phyloP scores from a whole-genome alignment of 92 coral and sea anemone genomes.

The Scolanthus callimorphus region DNA sequence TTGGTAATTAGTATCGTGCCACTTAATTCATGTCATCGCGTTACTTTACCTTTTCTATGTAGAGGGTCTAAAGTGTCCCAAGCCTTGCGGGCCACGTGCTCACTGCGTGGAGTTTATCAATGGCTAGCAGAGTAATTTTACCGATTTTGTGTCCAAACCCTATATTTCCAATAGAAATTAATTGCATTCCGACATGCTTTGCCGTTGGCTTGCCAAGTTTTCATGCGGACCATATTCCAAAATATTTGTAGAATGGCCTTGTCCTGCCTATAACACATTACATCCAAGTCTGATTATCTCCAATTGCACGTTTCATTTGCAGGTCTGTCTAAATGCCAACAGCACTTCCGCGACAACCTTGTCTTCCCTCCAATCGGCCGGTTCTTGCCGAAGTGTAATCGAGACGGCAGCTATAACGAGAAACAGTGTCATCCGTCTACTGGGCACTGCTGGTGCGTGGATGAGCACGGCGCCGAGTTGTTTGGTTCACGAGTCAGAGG shows the following conservation, averaged over 20 bases:
- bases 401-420: constrained; percentile 46
- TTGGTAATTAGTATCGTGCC: too few relatives aligned
- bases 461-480: constrained; percentile 31
- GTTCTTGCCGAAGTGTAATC: constrained; percentile 58
- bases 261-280: too few relatives aligned
- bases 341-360: constrained; percentile 37
- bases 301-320: neutral
- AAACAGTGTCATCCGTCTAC: constrained; percentile 50
- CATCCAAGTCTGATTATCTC: too few relatives aligned
- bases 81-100: constrained; percentile 38
- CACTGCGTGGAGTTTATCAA: constrained; percentile 52
- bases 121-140: too few relatives aligned
- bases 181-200: too few relatives aligned
- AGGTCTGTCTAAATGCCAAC: constrained; percentile 65
- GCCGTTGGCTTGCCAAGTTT: too few relatives aligned
- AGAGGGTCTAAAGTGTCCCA: constrained; percentile 25
- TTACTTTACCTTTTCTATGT: neutral
- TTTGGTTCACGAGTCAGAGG: constrained; percentile 15
- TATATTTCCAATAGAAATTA: too few relatives aligned
- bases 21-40: too few relatives aligned
- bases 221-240: too few relatives aligned
- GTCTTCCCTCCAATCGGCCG: constrained; percentile 59
- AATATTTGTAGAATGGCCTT: too few relatives aligned
- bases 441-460: constrained; percentile 58
- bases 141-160: too few relatives aligned